These are phyloP conservation scores for Gopherus flavomarginatus DNA, from an alignment of 2,113 vertebrate genomes.

Conservation along the genomic window DNA sequence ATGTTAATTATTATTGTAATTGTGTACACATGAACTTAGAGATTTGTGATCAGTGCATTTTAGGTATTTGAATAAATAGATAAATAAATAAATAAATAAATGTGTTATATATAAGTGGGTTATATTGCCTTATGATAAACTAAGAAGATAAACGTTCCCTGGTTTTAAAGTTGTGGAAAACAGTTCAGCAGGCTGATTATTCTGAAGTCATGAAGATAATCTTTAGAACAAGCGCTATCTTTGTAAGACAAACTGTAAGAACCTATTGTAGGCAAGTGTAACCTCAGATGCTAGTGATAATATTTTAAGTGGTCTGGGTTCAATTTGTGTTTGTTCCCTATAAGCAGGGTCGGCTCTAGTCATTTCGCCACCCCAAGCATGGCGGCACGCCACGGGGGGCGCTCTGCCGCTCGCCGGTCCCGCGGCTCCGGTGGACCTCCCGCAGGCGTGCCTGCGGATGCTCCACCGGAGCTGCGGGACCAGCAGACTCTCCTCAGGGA, in stretches of 20 bases:
- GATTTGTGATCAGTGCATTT: background rate
- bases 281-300: accelerated
- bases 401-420: too few relatives aligned
- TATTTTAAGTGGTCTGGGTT: conserved; percentile 21
- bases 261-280: background rate
- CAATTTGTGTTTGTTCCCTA: background rate
- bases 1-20: background rate
- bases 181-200: background rate
- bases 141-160: background rate
- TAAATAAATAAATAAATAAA: background rate
- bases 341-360: background rate
- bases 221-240: background rate
- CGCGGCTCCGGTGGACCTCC: too few relatives aligned
- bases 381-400: too few relatives aligned
- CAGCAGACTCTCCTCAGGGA: too few relatives aligned
- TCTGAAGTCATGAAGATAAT: background rate
- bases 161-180: background rate
- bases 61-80: background rate
- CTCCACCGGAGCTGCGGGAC: too few relatives aligned
- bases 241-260: background rate
- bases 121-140: conserved; percentile 6
- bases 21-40: background rate
- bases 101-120: background rate
- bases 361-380: too few relatives aligned
- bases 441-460: too few relatives aligned